phyloP scores from a whole-genome alignment of 2,888 invertebrate genomes.

The Eudemis profundana region DNA sequence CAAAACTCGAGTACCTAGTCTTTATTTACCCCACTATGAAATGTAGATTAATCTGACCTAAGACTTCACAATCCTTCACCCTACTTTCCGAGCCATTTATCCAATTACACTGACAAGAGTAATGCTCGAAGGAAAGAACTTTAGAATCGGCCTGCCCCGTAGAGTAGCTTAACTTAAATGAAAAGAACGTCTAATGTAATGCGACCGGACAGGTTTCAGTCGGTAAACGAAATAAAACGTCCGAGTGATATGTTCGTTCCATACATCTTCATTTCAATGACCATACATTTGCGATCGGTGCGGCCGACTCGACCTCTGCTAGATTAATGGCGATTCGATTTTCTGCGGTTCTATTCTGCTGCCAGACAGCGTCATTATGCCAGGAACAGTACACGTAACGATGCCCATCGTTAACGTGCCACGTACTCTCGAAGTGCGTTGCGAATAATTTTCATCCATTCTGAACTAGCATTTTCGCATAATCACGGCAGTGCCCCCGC shows the following conservation, averaged over 20 bases:
- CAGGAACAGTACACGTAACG: conserved; percentile 38
- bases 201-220: conserved; percentile 55
- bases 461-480: too few species aligned
- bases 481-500: too few species aligned
- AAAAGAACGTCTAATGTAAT: conserved; percentile 62
- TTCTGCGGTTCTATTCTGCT: conserved; percentile 51
- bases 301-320: conserved; percentile 44
- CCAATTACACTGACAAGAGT: conserved; percentile 64
- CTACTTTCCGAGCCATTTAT: conserved; percentile 58
- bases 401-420: conserved; percentile 29
- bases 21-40: conserved; percentile 27
- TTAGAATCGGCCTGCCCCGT: conserved; percentile 60
- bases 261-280: conserved; percentile 50
- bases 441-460: not conserved
- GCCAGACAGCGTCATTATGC: conserved; percentile 40
- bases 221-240: conserved; percentile 69
- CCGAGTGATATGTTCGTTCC: conserved; percentile 69
- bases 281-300: conserved; percentile 51
- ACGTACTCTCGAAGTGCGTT: conserved; percentile 12
- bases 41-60: conserved; percentile 31
- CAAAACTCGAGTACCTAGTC: conserved; percentile 3
- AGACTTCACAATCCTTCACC: conserved; percentile 42
- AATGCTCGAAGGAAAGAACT: conserved; percentile 58
- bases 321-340: conserved; percentile 54
- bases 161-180: conserved; percentile 57